Evolutionary conservation across 2,113 vertebrate species (phyloP), one percentile per base, ranked within the genome.

Genomic region (Callionymus lyra): DNA sequence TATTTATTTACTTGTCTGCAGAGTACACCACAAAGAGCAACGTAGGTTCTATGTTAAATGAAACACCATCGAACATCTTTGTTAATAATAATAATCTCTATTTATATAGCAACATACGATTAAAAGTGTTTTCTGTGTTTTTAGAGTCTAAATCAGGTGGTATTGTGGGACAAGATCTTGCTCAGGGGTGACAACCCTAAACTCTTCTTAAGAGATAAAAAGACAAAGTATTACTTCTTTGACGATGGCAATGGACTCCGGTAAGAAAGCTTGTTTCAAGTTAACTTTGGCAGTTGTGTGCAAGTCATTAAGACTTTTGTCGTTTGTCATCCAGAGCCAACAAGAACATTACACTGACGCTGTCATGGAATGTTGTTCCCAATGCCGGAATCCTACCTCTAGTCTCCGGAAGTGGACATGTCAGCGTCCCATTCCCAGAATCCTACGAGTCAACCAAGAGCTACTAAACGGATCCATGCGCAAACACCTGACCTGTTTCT

Each of bases 361-460:
- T 99, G n/a, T 96, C 94, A 4, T 99, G 95, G 95, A 99, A 99
- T 6, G 93, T 99, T 8, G 89, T 99, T 69, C 95, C 95, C 59
- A 98, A 99, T 31, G 95, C 94, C 40, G 93, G 94, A 62, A 92
- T 98, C 69, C 86, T 99, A 65, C 93, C 95, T 67, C 87, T 98
- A 47, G 91, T 99, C 55, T 89, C 85, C 53, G 95, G 95, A 75
- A 89, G 87, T 14, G 95, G 95, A 73, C 88, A 91, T 4, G 68
- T 89, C 53, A 96, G 92, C 63, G 77, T 97, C 40, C 89, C 91
- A 18, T 99, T 99, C 67, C 95, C 95, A 50, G 93, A 97, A 11
- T 59, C 81, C 15, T 98, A 99, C 27, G 94, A 98, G 82, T 87
- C 75, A 42, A 79, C 89, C 38, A 92, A 85, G 84, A 96, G 84